phyloP scores from a whole-genome alignment of 2,113 vertebrate species.

The Tenrec ecaudatus region DNA sequence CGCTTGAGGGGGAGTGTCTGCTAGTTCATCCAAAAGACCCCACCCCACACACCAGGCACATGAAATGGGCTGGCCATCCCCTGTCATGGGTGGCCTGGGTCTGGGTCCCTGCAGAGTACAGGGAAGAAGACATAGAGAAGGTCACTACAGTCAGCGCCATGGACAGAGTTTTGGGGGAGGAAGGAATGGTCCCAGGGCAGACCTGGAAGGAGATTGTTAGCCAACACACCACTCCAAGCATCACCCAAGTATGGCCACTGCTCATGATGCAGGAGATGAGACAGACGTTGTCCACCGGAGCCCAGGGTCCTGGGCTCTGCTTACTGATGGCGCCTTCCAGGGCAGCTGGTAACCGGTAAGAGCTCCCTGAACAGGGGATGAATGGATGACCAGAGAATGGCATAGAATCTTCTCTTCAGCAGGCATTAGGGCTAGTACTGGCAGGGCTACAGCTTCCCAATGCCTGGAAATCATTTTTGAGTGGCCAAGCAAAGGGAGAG shows the following conservation, averaged over 20 bases:
- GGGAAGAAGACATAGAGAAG: constrained; percentile 69
- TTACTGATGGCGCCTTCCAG: neutral
- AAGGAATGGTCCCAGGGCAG: constrained; percentile 73
- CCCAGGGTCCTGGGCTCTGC: neutral
- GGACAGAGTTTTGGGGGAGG: constrained; percentile 58
- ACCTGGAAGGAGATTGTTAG: constrained; percentile 76
- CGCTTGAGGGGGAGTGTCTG: constrained; percentile 76
- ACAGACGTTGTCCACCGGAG: neutral
- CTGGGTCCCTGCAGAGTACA: constrained; percentile 70
- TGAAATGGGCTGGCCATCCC: constrained; percentile 72
- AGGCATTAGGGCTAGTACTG: too few species aligned
- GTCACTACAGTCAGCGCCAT: constrained; percentile 70
- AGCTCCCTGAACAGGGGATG: neutral
- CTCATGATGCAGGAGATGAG: too few species aligned
- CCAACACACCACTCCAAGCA: neutral
- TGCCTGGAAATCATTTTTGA: neutral
- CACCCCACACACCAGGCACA: neutral
- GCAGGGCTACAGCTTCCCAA: neutral
- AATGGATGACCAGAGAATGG: too few species aligned
- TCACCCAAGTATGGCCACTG: too few species aligned
- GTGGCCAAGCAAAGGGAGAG: neutral
- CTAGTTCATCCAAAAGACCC: constrained; percentile 41
- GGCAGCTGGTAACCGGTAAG: neutral
- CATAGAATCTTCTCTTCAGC: too few species aligned
- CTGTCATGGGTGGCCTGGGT: constrained; percentile 82